Evolutionary conservation across 2,888 invertebrate genomes (phyloP), one percentile per base, ranked within the genome.

Genomic region (Sesia apiformis): DNA sequence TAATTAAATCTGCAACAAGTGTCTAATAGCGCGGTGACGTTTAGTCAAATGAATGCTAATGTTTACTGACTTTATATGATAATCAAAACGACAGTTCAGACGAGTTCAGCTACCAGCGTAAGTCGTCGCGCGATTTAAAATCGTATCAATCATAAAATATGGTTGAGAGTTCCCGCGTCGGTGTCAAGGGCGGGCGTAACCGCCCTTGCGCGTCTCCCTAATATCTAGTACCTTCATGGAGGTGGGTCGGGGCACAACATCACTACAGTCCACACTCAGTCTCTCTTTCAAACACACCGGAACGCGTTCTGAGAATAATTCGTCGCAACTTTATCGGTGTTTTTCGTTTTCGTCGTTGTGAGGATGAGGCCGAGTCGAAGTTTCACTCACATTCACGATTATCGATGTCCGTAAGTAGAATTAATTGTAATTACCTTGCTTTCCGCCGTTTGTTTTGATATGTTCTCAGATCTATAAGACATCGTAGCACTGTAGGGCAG

Each of bases 341-440:
- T 23, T n/a, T 23, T 23, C 23, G 1, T 23, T 23, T 23, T 23
- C 23, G 52, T 43, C 8, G 38, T 8, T 1, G 38, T 40, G 5
- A 58, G 23, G 5, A 70, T 74, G 70, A 63, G 56, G 39, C 66
- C 65, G 1, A 69, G 65, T 52, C 65, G 63, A 55, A 72, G 67
- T 55, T 74, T 75, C 8, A 60, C 57, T 0, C 79, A 80, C 39
- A 56, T 64, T 0, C 78, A 80, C 53, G 81, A 81, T 53, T 51
- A 77, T 40, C 66, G 76, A 3, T 81, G 81, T 53, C 70, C 69
- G 81, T 80, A 68, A 78, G 80, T 78, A 46, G 8, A 4, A 52
- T 23, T 6, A 41, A 38, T 6, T 5, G 23, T 23, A 23, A 1
- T 23, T 23, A 23, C 1, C 23, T 23, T 23, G 23, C 23, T 23